These are phyloP conservation scores for Phocides pigmalion DNA, from an alignment of 1,140 invertebrate species.

Conservation along the genomic window DNA sequence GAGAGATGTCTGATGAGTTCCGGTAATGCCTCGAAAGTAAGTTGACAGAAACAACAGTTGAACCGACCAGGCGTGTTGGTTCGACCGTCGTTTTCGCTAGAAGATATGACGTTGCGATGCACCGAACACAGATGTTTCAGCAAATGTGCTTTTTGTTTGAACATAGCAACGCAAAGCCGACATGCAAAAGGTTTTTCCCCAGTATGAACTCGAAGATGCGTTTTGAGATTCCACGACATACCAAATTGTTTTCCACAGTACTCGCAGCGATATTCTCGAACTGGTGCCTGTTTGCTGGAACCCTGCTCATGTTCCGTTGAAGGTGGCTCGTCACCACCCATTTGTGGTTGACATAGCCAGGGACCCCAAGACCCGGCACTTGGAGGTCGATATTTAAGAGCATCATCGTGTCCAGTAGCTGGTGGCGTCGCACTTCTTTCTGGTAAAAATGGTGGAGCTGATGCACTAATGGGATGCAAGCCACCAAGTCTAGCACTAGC, in stretches of 20 bases:
- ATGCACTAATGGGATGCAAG: conserved; percentile 87
- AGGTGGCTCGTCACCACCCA: conserved; percentile 84
- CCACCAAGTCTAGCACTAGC: conserved; percentile 72
- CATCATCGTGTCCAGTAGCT: conserved; percentile 83
- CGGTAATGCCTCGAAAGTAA: conserved; percentile 92
- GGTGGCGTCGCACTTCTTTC: conserved; percentile 85
- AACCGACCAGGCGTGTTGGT: conserved; percentile 87
- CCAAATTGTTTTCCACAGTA: conserved; percentile 95
- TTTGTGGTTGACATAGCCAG: conserved; percentile 88
- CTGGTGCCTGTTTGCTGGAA: conserved; percentile 85
- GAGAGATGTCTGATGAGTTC: conserved; percentile 93
- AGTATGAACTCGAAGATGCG: conserved; percentile 92
- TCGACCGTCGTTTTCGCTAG: conserved; percentile 87
- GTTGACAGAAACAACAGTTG: conserved; percentile 93
- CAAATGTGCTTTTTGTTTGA: conserved; percentile 94
- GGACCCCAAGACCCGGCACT: conserved; percentile 89
- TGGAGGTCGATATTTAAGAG: conserved; percentile 87
- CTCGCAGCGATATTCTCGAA: conserved; percentile 92
- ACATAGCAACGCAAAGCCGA: conserved; percentile 93
- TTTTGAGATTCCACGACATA: conserved; percentile 95
- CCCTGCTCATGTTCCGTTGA: conserved; percentile 83
- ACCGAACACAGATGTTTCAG: conserved; percentile 94
- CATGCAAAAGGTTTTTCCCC: conserved; percentile 95
- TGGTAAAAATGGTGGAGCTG: conserved; percentile 88
- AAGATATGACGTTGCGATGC: conserved; percentile 92